Evolutionary conservation across 2,113 vertebrate genomes (phyloP), one percentile per base, ranked within the genome.

Genomic region (Jaculus jaculus): DNA sequence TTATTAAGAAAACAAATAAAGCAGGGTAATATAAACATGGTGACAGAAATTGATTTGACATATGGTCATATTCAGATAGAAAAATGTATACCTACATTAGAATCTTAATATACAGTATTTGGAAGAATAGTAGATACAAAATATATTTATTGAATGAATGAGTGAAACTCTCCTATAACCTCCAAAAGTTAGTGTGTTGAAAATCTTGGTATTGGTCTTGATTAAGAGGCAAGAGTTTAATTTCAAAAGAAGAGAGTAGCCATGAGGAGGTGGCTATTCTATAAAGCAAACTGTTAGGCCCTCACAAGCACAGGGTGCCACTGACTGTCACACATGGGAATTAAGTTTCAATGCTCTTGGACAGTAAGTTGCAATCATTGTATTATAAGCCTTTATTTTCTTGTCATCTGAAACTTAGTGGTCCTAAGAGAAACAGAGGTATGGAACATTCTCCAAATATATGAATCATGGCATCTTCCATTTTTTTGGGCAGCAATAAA

Each of bases 111-210:
- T 20, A 34, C 4, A 10, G 26, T 60, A 63, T 32, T 39, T 73
- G 91, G 94, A 65, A 39, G 32, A 37, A 60, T 13, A 77, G 7
- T 69, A 85, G 60, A 77, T 1, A 28, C 17, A 75, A 78, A 87
- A 89, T 21, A 28, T 94, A 83, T 91, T 91, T 74, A 7, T 26
- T 63, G 32, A 91, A 51, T 68, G 13, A 89, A 66, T 63, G 18
- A 72, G 68, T n/a, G 7, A 94, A 87, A 85, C 11, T 92, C 6
- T 82, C 63, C 12, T 82, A 17, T 23, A 87, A 24, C 78, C 16
- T 34, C 21, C 16, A 81, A 61, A 39, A 85, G 71, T 71, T 79
- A 54, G 39, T 87, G 24, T 82, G 84, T 16, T 75, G 60, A 87
- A 74, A 73, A 1, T 3, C 26, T 51, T 71, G 4, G 26, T 37